Conservation (phyloP, 1,140 invertebrate genomes). For the Tetragnatha versicolor region DNA sequence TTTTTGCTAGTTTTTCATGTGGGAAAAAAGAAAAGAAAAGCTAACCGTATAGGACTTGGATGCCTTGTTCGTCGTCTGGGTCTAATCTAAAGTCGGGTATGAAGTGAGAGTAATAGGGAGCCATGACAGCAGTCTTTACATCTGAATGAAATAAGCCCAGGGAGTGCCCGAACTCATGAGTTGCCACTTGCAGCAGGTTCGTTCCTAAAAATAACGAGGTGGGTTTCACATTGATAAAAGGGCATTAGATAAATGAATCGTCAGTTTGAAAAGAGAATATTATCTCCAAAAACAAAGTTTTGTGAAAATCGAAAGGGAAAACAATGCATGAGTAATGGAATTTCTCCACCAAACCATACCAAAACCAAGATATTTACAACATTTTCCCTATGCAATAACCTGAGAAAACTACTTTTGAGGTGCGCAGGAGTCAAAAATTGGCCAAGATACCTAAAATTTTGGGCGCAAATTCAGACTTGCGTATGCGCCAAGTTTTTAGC, state of each 20-base stretch:
- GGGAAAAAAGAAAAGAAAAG: background rate
- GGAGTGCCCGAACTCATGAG: conserved; percentile 70
- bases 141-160: conserved; percentile 67
- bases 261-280: background rate
- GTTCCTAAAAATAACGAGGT: conserved; percentile 62
- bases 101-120: conserved; percentile 68
- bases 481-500: too few species aligned
- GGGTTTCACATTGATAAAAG: background rate
- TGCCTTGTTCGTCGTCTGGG: conserved; percentile 61
- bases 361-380: background rate
- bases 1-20: too few species aligned
- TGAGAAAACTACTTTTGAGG: too few species aligned
- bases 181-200: conserved; percentile 68
- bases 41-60: conserved; percentile 81
- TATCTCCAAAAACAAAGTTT: background rate
- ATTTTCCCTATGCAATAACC: background rate
- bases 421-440: too few species aligned
- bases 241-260: background rate
- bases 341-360: background rate
- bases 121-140: conserved; percentile 66
- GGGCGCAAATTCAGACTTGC: too few species aligned
- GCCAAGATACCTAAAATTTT: too few species aligned
- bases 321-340: background rate
- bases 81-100: conserved; percentile 63
- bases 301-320: background rate